Conservation (phyloP, 2,113 vertebrate genomes). For the Sialia sialis region DNA sequence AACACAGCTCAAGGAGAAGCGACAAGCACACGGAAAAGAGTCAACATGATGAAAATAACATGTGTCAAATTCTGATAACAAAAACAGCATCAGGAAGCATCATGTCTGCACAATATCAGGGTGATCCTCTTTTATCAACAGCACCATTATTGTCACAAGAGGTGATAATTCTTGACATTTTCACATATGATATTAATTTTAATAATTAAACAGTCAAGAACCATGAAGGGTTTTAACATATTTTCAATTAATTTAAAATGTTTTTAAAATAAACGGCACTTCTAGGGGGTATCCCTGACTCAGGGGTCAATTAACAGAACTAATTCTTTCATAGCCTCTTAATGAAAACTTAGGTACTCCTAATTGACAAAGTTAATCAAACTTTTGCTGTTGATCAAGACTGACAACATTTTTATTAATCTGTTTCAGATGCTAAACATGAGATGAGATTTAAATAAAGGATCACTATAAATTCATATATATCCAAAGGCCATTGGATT, state of each 20-base stretch:
- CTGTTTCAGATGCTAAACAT: neutral
- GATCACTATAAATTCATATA: neutral
- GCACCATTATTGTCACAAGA: neutral
- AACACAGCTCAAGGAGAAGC: neutral
- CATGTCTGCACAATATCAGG: rapidly evolving
- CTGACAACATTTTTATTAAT: neutral
- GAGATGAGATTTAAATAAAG: neutral
- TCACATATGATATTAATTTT: neutral
- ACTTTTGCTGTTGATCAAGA: neutral
- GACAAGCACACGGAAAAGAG: neutral
- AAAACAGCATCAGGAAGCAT: neutral
- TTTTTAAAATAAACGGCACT: neutral
- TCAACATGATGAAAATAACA: neutral
- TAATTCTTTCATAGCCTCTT: neutral
- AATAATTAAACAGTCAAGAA: neutral
- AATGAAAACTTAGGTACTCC: neutral
- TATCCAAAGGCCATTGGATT: neutral
- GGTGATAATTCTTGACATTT: neutral
- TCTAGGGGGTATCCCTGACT: neutral
- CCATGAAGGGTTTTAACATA: neutral
- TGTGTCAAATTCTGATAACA: neutral
- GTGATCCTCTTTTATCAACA: neutral
- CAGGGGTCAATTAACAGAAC: neutral
- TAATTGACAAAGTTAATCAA: neutral
- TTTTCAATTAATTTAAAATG: neutral